Conservation (phyloP, 1,140 invertebrate genomes). For the Philotrypesis tridentata region DNA sequence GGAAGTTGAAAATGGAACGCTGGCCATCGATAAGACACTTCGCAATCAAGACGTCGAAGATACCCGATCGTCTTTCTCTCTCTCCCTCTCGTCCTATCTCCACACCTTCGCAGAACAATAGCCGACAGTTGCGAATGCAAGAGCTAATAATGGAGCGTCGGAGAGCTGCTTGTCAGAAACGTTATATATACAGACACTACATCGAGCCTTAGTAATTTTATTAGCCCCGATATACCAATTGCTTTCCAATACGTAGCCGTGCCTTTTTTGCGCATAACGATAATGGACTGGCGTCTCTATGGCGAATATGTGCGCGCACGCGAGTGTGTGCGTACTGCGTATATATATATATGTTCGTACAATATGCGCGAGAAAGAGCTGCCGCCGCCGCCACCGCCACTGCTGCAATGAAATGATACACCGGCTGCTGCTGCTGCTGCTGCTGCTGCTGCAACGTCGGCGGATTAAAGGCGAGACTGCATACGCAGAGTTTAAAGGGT, state of each 20-base stretch:
- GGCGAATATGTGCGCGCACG: not conserved
- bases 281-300: slow-evolving; percentile 10
- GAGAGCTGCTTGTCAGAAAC: not conserved
- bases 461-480: slow-evolving; percentile 5
- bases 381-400: not conserved
- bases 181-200: not conserved
- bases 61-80: too few relatives aligned
- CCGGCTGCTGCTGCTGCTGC: not conserved
- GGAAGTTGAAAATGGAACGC: too few relatives aligned
- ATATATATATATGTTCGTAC: too few relatives aligned
- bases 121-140: not conserved
- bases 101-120: not conserved
- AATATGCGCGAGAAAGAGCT: not conserved
- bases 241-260: not conserved
- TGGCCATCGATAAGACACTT: not conserved
- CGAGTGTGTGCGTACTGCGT: too few relatives aligned
- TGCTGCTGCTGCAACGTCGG: not conserved
- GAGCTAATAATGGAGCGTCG: not conserved
- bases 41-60: not conserved
- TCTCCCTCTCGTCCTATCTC: too few relatives aligned
- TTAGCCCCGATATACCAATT: not conserved
- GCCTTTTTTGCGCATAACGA: not conserved
- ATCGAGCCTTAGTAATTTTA: not conserved
- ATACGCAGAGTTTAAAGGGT: not conserved
- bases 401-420: slow-evolving; percentile 11